Conservation (phyloP, 2,113 vertebrate species). For the Thamnophis sirtalis region DNA sequence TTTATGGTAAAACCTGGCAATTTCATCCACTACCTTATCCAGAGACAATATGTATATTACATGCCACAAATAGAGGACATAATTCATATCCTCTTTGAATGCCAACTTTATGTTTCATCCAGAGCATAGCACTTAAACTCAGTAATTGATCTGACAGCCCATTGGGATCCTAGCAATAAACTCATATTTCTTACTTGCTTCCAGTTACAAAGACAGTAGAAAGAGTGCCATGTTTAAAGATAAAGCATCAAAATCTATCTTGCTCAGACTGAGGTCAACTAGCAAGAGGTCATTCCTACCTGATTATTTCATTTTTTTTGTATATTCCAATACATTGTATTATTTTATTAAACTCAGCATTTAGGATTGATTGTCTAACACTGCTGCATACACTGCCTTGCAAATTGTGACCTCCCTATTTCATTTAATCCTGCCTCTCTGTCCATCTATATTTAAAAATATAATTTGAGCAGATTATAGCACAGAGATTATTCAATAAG, state of each 20-base stretch:
- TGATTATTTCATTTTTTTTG: background rate
- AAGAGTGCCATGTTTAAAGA: background rate
- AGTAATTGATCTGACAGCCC: background rate
- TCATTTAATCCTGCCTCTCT: background rate
- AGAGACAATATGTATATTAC: background rate
- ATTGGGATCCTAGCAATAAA: background rate
- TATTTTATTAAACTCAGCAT: background rate
- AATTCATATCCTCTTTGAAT: background rate
- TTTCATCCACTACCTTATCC: background rate
- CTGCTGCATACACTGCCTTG: background rate
- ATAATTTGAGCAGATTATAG: background rate
- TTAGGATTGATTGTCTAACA: background rate
- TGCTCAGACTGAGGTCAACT: background rate
- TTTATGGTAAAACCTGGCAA: background rate
- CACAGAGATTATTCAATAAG: slow-evolving; percentile 6
- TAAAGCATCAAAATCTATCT: background rate
- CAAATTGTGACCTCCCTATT: background rate
- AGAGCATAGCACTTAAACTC: background rate
- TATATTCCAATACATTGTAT: background rate
- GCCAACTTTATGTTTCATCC: background rate
- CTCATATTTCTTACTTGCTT: background rate
- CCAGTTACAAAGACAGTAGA: background rate
- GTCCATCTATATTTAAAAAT: background rate
- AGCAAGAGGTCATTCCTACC: background rate
- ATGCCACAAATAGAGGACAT: background rate